Percentiles rank a stretch among this genome's conserved stretches.
phyloP scores from a whole-genome alignment of 2,888 invertebrate genomes.

The Muscina levida region DNA sequence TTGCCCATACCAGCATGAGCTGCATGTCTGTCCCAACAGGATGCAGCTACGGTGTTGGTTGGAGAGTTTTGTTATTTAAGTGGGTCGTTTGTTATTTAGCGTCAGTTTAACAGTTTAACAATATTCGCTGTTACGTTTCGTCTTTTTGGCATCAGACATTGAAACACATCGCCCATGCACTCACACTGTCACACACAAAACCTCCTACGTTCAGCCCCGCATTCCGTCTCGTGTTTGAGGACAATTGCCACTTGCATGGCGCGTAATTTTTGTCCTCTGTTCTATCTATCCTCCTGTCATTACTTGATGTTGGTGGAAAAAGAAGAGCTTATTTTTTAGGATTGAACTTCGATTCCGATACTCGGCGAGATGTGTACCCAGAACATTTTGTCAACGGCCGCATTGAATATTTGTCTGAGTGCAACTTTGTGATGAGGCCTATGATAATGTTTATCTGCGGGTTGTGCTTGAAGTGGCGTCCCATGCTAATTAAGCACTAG shows the following conservation, averaged over 20 bases:
- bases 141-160: slow-evolving; percentile 40
- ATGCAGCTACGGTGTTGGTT: slow-evolving; percentile 34
- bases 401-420: slow-evolving; percentile 38
- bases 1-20: slow-evolving; percentile 35
- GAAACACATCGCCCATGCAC: slow-evolving; percentile 5
- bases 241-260: slow-evolving; percentile 61
- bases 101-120: slow-evolving; percentile 62
- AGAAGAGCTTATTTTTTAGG: slow-evolving; percentile 9
- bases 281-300: slow-evolving; percentile 34
- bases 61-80: slow-evolving; percentile 73
- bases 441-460: slow-evolving; percentile 61
- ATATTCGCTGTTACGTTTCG: slow-evolving; percentile 38
- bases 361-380: slow-evolving; percentile 9
- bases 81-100: slow-evolving; percentile 73
- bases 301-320: not conserved
- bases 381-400: slow-evolving; percentile 32
- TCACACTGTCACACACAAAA: not conserved
- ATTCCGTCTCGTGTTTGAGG: slow-evolving; percentile 32
- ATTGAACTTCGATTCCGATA: slow-evolving; percentile 38
- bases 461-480: slow-evolving; percentile 60
- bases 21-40: not conserved
- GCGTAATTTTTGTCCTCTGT: slow-evolving; percentile 47
- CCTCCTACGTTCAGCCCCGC: too few relatives aligned
- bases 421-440: slow-evolving; percentile 49
- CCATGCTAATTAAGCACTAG: slow-evolving; percentile 54